A percentile compares a stretch with the other conserved stretches of the same genome.
Conservation (phyloP, 1,140 invertebrate genomes). For the Brachystomella parvula region DNA sequence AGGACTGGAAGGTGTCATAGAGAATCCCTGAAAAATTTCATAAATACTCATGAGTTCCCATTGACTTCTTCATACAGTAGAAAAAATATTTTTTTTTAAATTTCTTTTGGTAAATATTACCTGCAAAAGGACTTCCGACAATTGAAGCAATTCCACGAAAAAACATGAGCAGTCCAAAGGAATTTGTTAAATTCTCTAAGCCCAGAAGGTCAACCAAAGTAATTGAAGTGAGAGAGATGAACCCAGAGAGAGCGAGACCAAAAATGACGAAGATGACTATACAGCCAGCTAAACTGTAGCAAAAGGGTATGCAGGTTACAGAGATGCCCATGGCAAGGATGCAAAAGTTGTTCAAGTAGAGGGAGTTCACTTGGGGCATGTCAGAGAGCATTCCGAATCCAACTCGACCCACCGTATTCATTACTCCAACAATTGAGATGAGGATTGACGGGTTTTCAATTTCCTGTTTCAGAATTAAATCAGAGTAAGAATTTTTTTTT, state of each 20-base stretch:
- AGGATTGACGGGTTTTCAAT: slow-evolving; percentile 58
- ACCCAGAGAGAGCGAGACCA: slow-evolving; percentile 90
- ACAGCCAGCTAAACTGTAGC: slow-evolving; percentile 64
- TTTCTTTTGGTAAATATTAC: slow-evolving; percentile 41
- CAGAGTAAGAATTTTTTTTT: slow-evolving; percentile 3
- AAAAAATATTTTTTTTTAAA: neutral
- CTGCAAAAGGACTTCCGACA: slow-evolving; percentile 57
- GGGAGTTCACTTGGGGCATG: slow-evolving; percentile 64
- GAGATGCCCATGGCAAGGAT: slow-evolving; percentile 78
- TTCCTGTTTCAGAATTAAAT: slow-evolving; percentile 11
- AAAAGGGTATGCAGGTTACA: slow-evolving; percentile 75
- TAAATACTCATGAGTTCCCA: no score
- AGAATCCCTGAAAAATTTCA: slow-evolving; percentile 73
- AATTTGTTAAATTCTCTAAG: slow-evolving; percentile 89
- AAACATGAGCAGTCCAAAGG: slow-evolving; percentile 88
- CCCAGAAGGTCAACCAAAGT: slow-evolving; percentile 93
- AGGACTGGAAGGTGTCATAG: slow-evolving; percentile 76
- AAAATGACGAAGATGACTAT: slow-evolving; percentile 78
- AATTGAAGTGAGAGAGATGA: slow-evolving; percentile 96
- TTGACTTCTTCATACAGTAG: neutral
- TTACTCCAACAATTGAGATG: slow-evolving; percentile 89
- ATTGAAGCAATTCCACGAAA: slow-evolving; percentile 89
- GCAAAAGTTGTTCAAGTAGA: slow-evolving; percentile 89
- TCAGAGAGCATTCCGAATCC: slow-evolving; percentile 66
- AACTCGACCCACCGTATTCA: slow-evolving; percentile 73